Evolutionary conservation across 2,113 vertebrate species (phyloP), one percentile per base, ranked within the genome.

Genomic region (Anolis sagrei): DNA sequence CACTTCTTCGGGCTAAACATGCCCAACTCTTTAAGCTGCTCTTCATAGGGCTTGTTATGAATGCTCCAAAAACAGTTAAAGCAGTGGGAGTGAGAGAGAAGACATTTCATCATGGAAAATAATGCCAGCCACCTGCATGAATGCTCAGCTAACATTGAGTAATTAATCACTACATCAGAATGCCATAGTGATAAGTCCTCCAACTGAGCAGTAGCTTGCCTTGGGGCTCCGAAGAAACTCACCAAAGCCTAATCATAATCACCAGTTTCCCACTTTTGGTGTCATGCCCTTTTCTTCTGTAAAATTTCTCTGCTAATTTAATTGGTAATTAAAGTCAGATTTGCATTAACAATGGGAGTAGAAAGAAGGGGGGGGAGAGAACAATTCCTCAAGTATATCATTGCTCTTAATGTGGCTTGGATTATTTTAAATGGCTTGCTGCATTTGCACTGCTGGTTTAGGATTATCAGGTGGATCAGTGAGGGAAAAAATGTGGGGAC

Each of bases 81-180:
- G 64, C 84, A 92, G 23, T 62, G 77, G 11, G 23, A 25, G 16
- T n/a, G 62, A 19, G 29, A 32, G 62, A 66, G 16, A 1, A 0
- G 83, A 85, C 1, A 87, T 77, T 89, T 90, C 79, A 87, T 91
- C 51, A 58, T 87, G 82, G 76, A 32, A 18, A 85, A 92, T 92
- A 92, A 69, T 81, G 51, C 76, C 89, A 93, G 88, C 82, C 82
- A 89, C 78, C 88, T 48, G 32, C 72, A 69, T 86, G 39, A 92
- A 84, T 88, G 64, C 48, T 76, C 0, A 82, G 1, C 0, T 5
- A 64, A 54, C 82, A 2, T 39, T 77, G 75, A 83, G 2, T 69
- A 39, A 92, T 62, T 79, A 79, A 51, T 90, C 64, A 85, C 88
- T 90, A 49, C 88, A 87, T 0, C 79, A 85, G 51, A 18, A 19